Evolutionary conservation across 1,140 invertebrate genomes (phyloP), one percentile per base, ranked within the genome.

Genomic region (Lordiphosa stackelbergi): DNA sequence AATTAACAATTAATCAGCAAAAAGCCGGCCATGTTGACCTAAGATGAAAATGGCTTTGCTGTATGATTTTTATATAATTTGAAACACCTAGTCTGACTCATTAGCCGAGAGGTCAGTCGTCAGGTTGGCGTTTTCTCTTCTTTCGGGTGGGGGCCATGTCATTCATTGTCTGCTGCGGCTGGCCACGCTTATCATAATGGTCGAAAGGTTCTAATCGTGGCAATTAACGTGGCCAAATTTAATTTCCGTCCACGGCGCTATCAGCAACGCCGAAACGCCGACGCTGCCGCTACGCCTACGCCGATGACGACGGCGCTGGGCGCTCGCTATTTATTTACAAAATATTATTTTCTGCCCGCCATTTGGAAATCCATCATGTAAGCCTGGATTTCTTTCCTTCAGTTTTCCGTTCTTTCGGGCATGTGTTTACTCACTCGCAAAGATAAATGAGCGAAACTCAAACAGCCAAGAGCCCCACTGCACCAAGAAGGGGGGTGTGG

Each of bases 221-320:
- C 75, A 81, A 81, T 81, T 81, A 81, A 75, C 75, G 75, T 81
- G 75, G 58, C 75, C 72, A 81, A 81, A 81, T 81, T 81, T 81
- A 81, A 81, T 81, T 81, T 81, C 75, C 75, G 75, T 56, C 77
- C 75, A 66, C 35, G 64, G 37, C 63, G 75, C 77, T 79, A 79
- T 79, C 77, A 71, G 53, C 35, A 31, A 45, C 49, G 22, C 10
- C 35, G 31, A 37, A 28, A 52, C 42, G 47, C 2, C 28, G 53
- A 45, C 51, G 22, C 19, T 19, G 53, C 54, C 69, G 6, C 16
- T 48, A 42, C 51, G 54, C 49, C 37, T 5, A 24, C 5, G 3
- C n/a, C 42, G 31, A 43, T 19, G 28, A 31, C 31, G 40, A 43
- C 7, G n/a, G 8, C 10, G 7, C 24, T 24, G 9, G 38, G 34